Percentiles rank a stretch among this genome's conserved stretches.
These are phyloP conservation scores for Dolichotis patagonum DNA, from an alignment of 2,113 vertebrate species.

Conservation along the genomic window DNA sequence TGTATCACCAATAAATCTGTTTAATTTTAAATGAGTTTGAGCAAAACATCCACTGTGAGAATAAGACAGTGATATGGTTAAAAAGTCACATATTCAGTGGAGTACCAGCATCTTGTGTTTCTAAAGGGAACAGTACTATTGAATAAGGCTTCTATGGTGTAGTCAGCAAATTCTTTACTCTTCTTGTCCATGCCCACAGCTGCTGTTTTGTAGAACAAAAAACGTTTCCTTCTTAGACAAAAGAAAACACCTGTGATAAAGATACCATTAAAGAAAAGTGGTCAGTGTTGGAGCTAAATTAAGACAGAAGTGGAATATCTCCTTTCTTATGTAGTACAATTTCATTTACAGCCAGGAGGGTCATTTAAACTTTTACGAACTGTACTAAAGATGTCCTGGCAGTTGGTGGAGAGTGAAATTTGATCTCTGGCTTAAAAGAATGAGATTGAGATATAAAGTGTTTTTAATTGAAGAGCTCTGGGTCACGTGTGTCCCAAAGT, in stretches of 20 bases:
- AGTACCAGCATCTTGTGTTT: conserved; percentile 37
- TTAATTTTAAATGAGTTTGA: conserved; percentile 20
- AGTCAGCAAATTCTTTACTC: conserved; percentile 6
- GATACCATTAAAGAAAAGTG: conserved; percentile 17
- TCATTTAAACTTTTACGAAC: conserved; percentile 30
- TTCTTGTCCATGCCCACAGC: not conserved
- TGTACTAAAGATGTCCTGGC: conserved; percentile 71
- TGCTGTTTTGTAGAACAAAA: not conserved
- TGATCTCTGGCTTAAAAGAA: conserved; percentile 19
- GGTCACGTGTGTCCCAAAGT: not conserved
- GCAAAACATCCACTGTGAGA: conserved; percentile 18
- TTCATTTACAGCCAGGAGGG: conserved; percentile 64
- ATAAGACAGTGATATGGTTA: not conserved
- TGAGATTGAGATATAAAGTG: not conserved
- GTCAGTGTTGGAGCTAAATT: conserved; percentile 31
- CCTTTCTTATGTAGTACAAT: conserved; percentile 65
- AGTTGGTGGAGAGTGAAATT: conserved; percentile 57
- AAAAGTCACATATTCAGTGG: not conserved
- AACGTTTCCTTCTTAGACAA: conserved; percentile 50
- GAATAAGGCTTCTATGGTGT: not conserved
- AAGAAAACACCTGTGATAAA: not conserved
- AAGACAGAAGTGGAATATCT: conserved; percentile 64
- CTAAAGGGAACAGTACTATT: conserved; percentile 1
- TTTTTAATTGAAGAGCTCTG: not conserved
- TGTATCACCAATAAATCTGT: not conserved